Evolutionary conservation across 2,797 vertebrate species (phyloP).

Genomic region (Spinus pinus): DNA sequence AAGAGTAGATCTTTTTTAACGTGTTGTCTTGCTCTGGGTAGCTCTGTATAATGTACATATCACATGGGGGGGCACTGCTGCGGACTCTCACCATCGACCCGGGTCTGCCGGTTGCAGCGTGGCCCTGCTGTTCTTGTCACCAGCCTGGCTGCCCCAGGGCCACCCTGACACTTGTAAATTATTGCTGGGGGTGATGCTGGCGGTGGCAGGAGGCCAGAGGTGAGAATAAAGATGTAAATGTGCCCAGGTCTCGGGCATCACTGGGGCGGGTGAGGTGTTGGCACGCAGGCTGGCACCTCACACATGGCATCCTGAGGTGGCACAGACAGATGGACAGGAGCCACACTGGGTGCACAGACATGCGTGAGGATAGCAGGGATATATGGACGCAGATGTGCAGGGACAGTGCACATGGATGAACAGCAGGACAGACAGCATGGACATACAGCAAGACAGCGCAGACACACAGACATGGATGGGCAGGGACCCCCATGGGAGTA

Average conservation of each 20-base stretch:
- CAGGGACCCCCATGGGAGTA: neutral
- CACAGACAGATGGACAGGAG: accelerated
- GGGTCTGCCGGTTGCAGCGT: accelerated
- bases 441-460: neutral
- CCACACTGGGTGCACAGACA: accelerated
- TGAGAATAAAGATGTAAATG: conserved; percentile 32
- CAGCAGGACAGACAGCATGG: neutral
- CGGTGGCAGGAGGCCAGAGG: neutral
- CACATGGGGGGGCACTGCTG: neutral
- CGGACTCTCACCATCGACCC: accelerated
- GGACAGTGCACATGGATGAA: accelerated
- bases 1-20: conserved; percentile 64
- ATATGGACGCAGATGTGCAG: accelerated
- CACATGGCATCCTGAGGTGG: accelerated
- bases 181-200: neutral
- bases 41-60: conserved; percentile 44
- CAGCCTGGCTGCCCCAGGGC: neutral
- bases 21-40: conserved; percentile 17
- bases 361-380: neutral
- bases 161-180: neutral
- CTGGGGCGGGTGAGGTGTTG: neutral
- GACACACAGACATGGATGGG: accelerated
- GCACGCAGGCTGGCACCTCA: accelerated
- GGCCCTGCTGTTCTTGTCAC: neutral
- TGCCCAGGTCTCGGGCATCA: neutral